Evolutionary conservation across 2,113 vertebrate species (phyloP), one percentile per base, ranked within the genome.

Genomic region (Gasterosteus aculeatus): DNA sequence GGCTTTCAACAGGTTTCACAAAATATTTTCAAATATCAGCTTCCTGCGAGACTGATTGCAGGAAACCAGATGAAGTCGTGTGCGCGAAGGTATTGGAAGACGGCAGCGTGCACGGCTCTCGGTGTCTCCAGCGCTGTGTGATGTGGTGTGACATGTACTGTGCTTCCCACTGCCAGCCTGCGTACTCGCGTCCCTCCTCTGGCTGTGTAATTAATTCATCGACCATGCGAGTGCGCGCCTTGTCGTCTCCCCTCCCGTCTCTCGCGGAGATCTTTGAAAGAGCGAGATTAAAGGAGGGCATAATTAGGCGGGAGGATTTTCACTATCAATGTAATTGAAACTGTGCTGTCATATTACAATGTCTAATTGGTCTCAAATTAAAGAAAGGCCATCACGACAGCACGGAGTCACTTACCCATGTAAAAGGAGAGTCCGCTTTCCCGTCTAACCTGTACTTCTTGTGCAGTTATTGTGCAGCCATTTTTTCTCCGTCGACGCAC

Each of bases 161-260:
- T 85, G 84, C 86, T 91, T 83, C 83, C 82, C 73, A 59, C 78
- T 84, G 86, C 83, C 86, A 70, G 83, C 65, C 81, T 81, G 87
- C 85, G 84, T 84, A 78, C 85, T 82, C 38, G 81, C 44, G 51
- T 87, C 87, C 85, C 86, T 88, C 58, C 88, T 84, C 85, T 70
- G 81, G 81, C 75, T 83, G 79, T 88, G 88, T 93, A 80, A 93
- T 92, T 92, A 89, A 93, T 93, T 92, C 91, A 92, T 68, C 80
- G 69, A 86, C 78, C 78, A 66, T 58, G 66, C 57, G 31, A 87
- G 79, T 69, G 77, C 85, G 75, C 39, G 80, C 65, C 78, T 76
- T 70, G 65, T 87, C 81, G 85, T 81, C 70, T 84, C 86, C 81
- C 78, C 78, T 38, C 11, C 83, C 59, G 82, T 89, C 72, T 87